These are phyloP conservation scores for Calephelis virginiensis DNA, from an alignment of 1,140 invertebrate species.

Conservation along the genomic window DNA sequence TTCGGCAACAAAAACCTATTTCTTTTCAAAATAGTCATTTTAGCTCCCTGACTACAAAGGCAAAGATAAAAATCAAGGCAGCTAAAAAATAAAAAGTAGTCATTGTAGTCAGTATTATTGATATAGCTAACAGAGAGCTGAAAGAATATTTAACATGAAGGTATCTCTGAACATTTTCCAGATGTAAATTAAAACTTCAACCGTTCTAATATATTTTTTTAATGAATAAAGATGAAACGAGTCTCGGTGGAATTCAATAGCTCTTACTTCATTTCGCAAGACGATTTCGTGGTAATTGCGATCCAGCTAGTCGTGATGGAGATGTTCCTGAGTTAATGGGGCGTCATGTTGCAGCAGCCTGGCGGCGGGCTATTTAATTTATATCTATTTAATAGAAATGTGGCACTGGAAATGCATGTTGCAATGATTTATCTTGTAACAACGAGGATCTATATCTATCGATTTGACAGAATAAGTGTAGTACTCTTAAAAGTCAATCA, in stretches of 20 bases:
- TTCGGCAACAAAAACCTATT: no score
- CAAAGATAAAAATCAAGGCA: no score
- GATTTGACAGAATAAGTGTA: no score
- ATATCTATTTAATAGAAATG: conserved; percentile 8
- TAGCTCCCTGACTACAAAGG: no score
- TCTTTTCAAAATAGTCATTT: no score
- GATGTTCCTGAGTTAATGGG: conserved; percentile 9
- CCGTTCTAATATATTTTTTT: neutral
- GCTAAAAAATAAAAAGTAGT: no score
- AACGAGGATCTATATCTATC: no score
- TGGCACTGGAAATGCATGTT: neutral
- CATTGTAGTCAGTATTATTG: neutral
- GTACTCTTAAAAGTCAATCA: no score
- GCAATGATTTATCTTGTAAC: neutral
- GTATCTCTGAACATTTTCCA: neutral
- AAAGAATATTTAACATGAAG: neutral
- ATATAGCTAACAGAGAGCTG: neutral
- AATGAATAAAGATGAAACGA: conserved; percentile 2
- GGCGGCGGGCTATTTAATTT: neutral
- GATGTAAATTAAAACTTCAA: neutral
- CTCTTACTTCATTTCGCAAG: conserved; percentile 9
- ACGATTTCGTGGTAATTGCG: conserved; percentile 14
- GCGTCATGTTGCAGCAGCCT: neutral
- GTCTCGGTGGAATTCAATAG: conserved; percentile 1
- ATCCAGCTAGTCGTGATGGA: conserved; percentile 12